Conservation (phyloP, 2,113 vertebrate genomes). For the Aphelocoma coerulescens region DNA sequence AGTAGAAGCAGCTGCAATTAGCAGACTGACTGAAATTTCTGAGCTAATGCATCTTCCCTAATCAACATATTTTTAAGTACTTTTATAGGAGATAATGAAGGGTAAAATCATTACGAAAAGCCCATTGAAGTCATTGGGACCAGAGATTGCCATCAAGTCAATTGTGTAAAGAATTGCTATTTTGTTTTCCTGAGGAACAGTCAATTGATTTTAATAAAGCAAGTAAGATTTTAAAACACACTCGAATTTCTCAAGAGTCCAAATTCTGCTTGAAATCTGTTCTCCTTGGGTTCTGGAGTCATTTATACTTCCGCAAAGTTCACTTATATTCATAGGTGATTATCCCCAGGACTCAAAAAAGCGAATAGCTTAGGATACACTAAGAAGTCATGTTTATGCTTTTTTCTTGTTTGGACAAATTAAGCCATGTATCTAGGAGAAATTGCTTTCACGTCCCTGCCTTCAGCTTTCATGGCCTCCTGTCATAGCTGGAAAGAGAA, state of each 20-base stretch:
- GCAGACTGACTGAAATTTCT: background rate
- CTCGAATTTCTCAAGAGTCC: background rate
- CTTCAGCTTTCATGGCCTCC: background rate
- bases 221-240: background rate
- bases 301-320: background rate
- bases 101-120: background rate
- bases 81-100: background rate
- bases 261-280: background rate
- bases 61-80: constrained; percentile 8
- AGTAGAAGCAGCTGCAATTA: constrained; percentile 16
- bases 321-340: background rate
- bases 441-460: background rate
- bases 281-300: background rate
- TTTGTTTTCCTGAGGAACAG: background rate
- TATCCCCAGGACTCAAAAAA: background rate
- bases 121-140: background rate
- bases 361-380: background rate
- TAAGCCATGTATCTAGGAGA: background rate
- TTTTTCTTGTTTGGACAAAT: background rate
- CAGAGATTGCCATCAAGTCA: background rate
- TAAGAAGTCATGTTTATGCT: background rate
- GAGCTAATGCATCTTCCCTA: background rate
- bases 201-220: background rate
- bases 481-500: background rate
- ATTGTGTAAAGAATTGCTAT: background rate